Evolutionary conservation across 2,797 vertebrate genomes (phyloP).

Genomic region (Trematomus bernacchii): DNA sequence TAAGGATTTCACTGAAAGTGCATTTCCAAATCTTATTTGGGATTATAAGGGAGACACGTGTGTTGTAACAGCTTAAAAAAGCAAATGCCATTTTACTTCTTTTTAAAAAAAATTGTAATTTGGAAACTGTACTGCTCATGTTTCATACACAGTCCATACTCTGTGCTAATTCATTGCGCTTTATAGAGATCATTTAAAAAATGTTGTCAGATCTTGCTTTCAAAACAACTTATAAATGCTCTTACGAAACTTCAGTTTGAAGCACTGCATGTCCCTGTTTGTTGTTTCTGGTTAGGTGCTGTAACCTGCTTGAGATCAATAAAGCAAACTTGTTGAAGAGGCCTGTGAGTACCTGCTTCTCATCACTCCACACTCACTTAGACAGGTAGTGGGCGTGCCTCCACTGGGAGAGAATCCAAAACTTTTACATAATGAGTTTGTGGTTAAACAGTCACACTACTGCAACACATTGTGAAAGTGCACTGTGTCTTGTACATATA

Average conservation of each 20-base stretch:
- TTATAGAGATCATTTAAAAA: neutral
- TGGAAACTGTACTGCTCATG: neutral
- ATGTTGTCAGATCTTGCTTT: slow-evolving; percentile 15
- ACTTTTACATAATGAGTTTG: slow-evolving; percentile 40
- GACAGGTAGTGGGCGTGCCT: slow-evolving; percentile 66
- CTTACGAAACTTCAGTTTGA: neutral
- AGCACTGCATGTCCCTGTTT: neutral
- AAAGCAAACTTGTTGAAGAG: slow-evolving; percentile 40
- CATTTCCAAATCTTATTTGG: slow-evolving; percentile 32
- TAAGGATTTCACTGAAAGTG: slow-evolving; percentile 26
- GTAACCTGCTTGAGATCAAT: slow-evolving; percentile 26
- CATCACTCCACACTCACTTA: slow-evolving; percentile 41
- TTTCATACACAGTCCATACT: neutral
- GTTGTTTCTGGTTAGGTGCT: slow-evolving; percentile 26
- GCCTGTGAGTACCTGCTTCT: slow-evolving; percentile 51
- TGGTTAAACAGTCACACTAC: slow-evolving; percentile 5
- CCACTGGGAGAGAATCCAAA: slow-evolving; percentile 40
- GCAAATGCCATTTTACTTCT: neutral
- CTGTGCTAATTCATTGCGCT: neutral
- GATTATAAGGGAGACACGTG: neutral
- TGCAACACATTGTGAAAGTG: slow-evolving; percentile 17
- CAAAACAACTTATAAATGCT: slow-evolving; percentile 36
- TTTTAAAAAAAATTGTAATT: too few species aligned
- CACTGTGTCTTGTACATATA: slow-evolving; percentile 14
- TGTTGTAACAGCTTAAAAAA: slow-evolving; percentile 8